Percentiles rank a stretch among this genome's conserved stretches.
These are phyloP conservation scores for Siphlonurus alternatus DNA, from an alignment of 2,888 invertebrate species.

Conservation along the genomic window DNA sequence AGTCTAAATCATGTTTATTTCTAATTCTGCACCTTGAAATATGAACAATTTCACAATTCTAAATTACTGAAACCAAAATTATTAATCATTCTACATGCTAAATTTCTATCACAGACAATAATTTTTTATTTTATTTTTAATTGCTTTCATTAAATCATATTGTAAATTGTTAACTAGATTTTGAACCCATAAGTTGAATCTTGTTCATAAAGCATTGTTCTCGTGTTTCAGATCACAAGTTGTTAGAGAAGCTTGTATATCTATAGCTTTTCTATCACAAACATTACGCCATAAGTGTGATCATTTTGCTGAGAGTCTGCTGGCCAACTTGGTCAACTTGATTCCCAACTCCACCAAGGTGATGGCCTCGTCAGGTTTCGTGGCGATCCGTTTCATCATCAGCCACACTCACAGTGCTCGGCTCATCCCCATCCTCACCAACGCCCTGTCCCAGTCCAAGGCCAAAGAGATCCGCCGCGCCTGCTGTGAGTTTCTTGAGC, in stretches of 20 bases:
- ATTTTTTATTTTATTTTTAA: too few species aligned
- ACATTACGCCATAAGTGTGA: constrained; percentile 68
- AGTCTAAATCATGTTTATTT: not conserved
- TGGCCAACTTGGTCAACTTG: constrained; percentile 70
- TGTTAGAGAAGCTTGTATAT: constrained; percentile 89
- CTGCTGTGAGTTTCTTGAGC: constrained; percentile 65
- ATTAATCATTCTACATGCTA: too few species aligned
- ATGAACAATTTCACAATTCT: too few species aligned
- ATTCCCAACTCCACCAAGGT: constrained; percentile 95
- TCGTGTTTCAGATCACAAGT: constrained; percentile 50
- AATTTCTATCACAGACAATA: too few species aligned
- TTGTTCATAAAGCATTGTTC: too few species aligned
- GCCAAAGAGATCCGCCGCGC: constrained; percentile 76
- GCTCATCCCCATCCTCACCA: constrained; percentile 60
- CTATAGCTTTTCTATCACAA: constrained; percentile 82
- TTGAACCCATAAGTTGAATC: too few species aligned
- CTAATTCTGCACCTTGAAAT: too few species aligned
- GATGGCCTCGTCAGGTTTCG: constrained; percentile 70
- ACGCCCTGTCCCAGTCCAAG: constrained; percentile 58
- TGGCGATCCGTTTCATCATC: constrained; percentile 77
- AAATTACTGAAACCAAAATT: too few species aligned
- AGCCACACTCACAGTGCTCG: constrained; percentile 65
- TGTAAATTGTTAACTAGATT: too few species aligned
- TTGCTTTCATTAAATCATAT: too few species aligned
- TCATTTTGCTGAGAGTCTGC: constrained; percentile 64